Evolutionary conservation across 2,113 vertebrate genomes (phyloP), one percentile per base, ranked within the genome.

Genomic region (Ceyx margarethae): DNA sequence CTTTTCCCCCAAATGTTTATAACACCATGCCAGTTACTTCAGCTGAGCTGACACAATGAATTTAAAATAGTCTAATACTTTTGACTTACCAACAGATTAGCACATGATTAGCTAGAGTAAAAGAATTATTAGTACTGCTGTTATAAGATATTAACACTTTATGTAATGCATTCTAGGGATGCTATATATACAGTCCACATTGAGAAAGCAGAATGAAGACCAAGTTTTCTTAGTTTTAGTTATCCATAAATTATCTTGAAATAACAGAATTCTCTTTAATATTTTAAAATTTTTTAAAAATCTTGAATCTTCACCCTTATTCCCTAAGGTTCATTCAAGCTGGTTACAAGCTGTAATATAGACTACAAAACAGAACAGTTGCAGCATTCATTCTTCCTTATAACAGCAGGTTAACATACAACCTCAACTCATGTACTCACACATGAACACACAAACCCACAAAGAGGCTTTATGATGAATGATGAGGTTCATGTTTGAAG

Each of bases 61-160:
- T 97, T 96, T 96, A 77, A 97, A 97, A 97, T 95, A 91, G 97
- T 95, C 95, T 97, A 97, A 97, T 97, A 93, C 93, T 93, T 97
- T 67, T 93, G 95, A 97, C 89, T 98, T 97, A 97, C 96, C 94
- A 97, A 95, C 22, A 97, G 97, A 97, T 98, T 98, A 98, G 96
- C 97, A 97, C 97, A 94, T 96, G 95, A 97, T 98, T 98, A 96
- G 72, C 75, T 91, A 72, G 84, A 97, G 94, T 92, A 96, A 96
- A 97, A 96, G 95, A 89, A 97, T 97, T 97, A 97, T 96, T 98
- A 97, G 91, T 94, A 96, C 90, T 97, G 96, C 95, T 82, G 93
- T 93, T 96, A 76, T 87, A 96, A 97, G 93, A 97, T 96, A 97
- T 98, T 98, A 98, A 97, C 97, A 96, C 97, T 97, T 97, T 95